Conservation (phyloP, 2,113 vertebrate species). For the Garra rufa region DNA sequence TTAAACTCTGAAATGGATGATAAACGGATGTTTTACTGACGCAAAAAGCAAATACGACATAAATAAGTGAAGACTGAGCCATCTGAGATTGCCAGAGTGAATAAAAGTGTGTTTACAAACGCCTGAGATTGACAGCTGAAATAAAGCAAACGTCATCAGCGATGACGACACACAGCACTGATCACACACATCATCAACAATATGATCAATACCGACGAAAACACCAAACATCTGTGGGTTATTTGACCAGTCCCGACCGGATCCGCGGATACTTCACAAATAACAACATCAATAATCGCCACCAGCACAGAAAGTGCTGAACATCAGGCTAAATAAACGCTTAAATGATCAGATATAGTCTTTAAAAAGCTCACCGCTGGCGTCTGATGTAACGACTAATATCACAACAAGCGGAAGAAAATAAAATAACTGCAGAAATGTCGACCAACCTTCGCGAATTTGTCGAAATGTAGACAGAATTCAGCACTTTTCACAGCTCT, state of each 20-base stretch:
- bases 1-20: neutral
- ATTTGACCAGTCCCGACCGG: neutral
- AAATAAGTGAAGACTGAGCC: neutral
- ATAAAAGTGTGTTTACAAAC: neutral
- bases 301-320: neutral
- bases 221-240: neutral
- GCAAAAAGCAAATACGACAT: neutral
- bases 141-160: conserved; percentile 16
- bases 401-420: neutral
- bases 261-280: neutral
- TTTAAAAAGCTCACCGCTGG: neutral
- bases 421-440: neutral
- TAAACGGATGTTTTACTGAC: neutral
- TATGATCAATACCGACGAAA: neutral
- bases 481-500: conserved; percentile 60
- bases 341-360: neutral
- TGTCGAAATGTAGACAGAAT: conserved; percentile 56
- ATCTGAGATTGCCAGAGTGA: neutral
- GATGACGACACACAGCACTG: conserved; percentile 36
- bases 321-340: neutral
- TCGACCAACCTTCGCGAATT: conserved; percentile 58
- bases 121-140: conserved; percentile 26
- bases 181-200: conserved; percentile 31
- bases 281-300: neutral
- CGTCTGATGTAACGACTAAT: neutral